Base-by-base conservation (phyloP, 23 tunicate species). In the Ciona savignyi region DNA sequence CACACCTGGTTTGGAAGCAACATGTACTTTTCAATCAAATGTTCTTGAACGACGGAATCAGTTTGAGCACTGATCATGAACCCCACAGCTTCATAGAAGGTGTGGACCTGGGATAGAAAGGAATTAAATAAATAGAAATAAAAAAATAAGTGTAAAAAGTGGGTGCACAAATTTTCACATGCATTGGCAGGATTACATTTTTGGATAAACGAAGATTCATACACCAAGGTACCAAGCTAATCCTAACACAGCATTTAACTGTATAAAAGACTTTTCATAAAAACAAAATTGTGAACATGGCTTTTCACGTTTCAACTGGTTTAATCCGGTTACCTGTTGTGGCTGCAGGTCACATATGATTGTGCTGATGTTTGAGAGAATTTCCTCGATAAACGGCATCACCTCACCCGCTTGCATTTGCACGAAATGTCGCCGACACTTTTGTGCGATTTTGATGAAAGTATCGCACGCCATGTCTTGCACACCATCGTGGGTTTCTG, bases 391-490 rank as follows among this genome's bases (percentile, higher is more conserved):
- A 34, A 95, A 95, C 26, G 99, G 99, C 96, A 95, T 83, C 68
- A 89, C 99, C 62, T 95, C 99, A 3, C 99, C 99, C 23, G 81
- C 87, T 64, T 95, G 99, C 75, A 95, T 86, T 51, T 81, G 88
- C 25, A 95, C 96, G 70, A 95, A 95, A 56, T 95, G 96, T 1
- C 99, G 87, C 0, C 95, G 86, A 62, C 99, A 95, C 65, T 95
- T 95, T 62, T 95, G 99, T 62, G 99, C 92, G 66, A 95, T 95
- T 71, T 95, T 95, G 61, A 95, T 95, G 60, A 95, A 95, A 33
- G 99, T 95, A 80, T 95, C 99, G 83, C 99, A 95, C 19, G 99
- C 99, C 99, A 95, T 95, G 74, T 95, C 99, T 69, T 95, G 99
- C 60, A 95, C 99, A 3, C 99, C 99, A 64, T 95, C 99, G 71